phyloP scores from a whole-genome alignment of 1,140 invertebrate genomes.

The Drosophila obscura region DNA sequence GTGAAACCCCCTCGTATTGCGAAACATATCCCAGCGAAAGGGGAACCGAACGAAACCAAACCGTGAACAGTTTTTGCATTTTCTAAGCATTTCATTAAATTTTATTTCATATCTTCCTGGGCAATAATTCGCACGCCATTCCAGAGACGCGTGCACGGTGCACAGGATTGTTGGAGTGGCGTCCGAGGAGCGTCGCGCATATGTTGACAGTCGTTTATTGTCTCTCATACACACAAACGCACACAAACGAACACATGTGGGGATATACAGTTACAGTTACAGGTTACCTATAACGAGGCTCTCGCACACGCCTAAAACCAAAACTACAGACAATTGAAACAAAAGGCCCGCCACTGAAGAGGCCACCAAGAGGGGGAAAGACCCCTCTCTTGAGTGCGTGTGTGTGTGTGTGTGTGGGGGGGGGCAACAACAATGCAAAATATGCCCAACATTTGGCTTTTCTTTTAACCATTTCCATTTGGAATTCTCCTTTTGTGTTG shows the following conservation, averaged over 20 bases:
- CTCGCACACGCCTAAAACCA: slow-evolving; percentile 75
- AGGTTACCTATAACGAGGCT: slow-evolving; percentile 66
- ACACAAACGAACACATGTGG: slow-evolving; percentile 21
- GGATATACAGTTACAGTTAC: slow-evolving; percentile 20
- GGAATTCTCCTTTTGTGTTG: slow-evolving; percentile 40
- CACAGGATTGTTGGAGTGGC: slow-evolving; percentile 15
- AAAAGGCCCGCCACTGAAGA: slow-evolving; percentile 53
- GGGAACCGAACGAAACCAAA: too few relatives aligned
- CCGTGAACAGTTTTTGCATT: slow-evolving; percentile 63
- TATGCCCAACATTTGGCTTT: slow-evolving; percentile 75
- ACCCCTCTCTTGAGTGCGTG: slow-evolving; percentile 1
- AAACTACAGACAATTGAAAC: slow-evolving; percentile 82
- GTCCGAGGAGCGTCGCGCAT: slow-evolving; percentile 52
- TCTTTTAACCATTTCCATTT: slow-evolving; percentile 32
- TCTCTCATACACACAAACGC: slow-evolving; percentile 38
- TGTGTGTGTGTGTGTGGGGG: slow-evolving; percentile 48
- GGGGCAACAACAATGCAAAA: slow-evolving; percentile 77
- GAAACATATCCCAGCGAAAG: slow-evolving; percentile 11
- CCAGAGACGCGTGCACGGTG: slow-evolving; percentile 72
- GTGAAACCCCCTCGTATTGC: slow-evolving; percentile 12
- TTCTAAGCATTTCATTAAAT: slow-evolving; percentile 83
- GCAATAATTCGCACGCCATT: slow-evolving; percentile 82
- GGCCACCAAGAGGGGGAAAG: slow-evolving; percentile 55
- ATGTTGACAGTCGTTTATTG: slow-evolving; percentile 59
- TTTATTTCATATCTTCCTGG: slow-evolving; percentile 82